Evolutionary conservation across 2,797 vertebrate species (phyloP).

Genomic region (Alosa sapidissima): DNA sequence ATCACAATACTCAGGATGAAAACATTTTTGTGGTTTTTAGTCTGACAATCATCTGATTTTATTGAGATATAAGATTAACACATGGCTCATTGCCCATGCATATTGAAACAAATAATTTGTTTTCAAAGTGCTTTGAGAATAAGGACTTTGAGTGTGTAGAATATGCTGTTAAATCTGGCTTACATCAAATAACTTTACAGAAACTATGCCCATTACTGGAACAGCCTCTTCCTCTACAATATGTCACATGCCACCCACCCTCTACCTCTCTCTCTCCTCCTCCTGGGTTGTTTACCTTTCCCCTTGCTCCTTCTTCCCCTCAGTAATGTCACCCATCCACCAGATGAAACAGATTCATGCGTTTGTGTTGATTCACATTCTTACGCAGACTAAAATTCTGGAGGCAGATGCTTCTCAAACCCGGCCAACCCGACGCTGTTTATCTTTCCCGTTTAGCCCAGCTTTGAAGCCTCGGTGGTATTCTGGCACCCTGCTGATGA

Average conservation of each 20-base stretch:
- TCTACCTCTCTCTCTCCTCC: not conserved
- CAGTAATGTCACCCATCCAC: not conserved
- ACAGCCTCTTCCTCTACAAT: not conserved
- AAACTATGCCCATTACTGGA: not conserved
- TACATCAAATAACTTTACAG: not conserved
- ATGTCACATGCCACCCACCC: not conserved
- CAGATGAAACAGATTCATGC: not conserved
- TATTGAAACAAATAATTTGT: not conserved
- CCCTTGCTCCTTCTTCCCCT: not conserved
- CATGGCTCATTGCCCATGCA: not conserved
- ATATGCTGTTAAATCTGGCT: not conserved
- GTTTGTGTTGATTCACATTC: not conserved
- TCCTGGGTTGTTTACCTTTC: not conserved
- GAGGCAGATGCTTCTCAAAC: not conserved
- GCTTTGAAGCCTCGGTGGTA: conserved; percentile 64
- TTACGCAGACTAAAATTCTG: not conserved
- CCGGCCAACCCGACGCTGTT: conserved; percentile 52
- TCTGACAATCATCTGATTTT: not conserved
- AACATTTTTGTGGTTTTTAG: not conserved
- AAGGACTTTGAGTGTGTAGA: not conserved
- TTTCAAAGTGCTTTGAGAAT: not conserved
- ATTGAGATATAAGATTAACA: not conserved
- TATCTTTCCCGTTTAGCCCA: conserved; percentile 52
- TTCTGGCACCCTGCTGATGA: conserved; percentile 68
- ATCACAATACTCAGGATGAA: not conserved